Percentiles rank a stretch among this genome's conserved stretches.
These are phyloP conservation scores for Bombus sibiricus DNA, from an alignment of 1,140 invertebrate genomes.

Conservation along the genomic window DNA sequence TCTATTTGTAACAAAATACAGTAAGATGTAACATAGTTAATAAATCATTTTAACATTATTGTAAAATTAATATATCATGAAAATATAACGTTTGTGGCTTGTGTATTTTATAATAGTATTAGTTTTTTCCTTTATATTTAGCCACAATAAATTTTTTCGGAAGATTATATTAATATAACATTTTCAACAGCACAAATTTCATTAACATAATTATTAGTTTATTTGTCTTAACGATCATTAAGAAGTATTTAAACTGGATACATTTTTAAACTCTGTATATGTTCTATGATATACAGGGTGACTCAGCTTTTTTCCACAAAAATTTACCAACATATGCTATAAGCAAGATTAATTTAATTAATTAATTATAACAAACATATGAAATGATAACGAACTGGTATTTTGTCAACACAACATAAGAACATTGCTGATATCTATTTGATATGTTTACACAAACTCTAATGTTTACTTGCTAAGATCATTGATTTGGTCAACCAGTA, in stretches of 20 bases:
- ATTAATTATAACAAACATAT: no score
- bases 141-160: constrained; percentile 19
- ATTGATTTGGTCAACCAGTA: no score
- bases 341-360: no score
- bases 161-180: constrained; percentile 18
- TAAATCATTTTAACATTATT: constrained; percentile 19
- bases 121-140: background rate
- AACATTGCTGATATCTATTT: no score
- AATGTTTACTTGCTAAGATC: no score
- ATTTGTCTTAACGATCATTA: constrained; percentile 26
- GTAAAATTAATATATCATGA: constrained; percentile 12
- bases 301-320: no score
- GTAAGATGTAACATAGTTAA: background rate
- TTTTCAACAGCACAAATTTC: constrained; percentile 41
- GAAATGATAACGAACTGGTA: no score
- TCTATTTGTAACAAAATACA: constrained; percentile 28
- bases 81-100: constrained; percentile 10
- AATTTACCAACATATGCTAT: no score
- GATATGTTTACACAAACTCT: no score
- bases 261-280: constrained; percentile 11
- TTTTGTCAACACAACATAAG: no score
- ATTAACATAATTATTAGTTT: constrained; percentile 44
- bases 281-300: background rate
- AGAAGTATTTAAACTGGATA: constrained; percentile 27
- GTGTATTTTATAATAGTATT: constrained; percentile 3